A percentile compares a stretch with the other conserved stretches of the same genome.
Conservation (phyloP, 2,113 vertebrate genomes). For the Aythya baeri region DNA sequence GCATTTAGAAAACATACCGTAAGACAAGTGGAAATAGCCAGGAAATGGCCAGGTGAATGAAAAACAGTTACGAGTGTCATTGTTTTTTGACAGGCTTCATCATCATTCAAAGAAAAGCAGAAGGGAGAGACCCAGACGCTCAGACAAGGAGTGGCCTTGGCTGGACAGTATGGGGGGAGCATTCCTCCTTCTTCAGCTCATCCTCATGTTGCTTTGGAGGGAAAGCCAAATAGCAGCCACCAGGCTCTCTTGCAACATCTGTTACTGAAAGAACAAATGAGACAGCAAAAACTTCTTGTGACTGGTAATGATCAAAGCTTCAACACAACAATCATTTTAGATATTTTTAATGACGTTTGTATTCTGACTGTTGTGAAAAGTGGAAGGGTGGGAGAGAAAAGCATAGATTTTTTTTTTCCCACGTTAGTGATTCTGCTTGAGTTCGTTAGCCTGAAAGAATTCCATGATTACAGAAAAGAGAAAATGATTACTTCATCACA, state of each 20-base stretch:
- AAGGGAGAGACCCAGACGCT: constrained; percentile 80
- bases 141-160: constrained; percentile 82
- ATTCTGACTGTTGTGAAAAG: not conserved
- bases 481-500: constrained; percentile 58
- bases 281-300: constrained; percentile 93
- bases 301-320: constrained; percentile 79
- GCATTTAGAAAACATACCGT: not conserved
- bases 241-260: constrained; percentile 97
- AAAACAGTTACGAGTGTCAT: constrained; percentile 5
- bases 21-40: not conserved
- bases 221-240: constrained; percentile 94
- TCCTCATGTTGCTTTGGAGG: constrained; percentile 83
- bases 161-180: constrained; percentile 86
- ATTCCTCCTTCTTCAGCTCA: constrained; percentile 78
- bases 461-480: constrained; percentile 21
- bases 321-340: not conserved
- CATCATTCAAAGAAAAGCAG: constrained; percentile 89
- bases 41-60: not conserved
- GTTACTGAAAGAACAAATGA: constrained; percentile 95
- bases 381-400: not conserved
- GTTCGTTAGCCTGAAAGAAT: constrained; percentile 22
- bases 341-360: not conserved
- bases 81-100: constrained; percentile 83
- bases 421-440: not conserved
- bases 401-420: not conserved